phyloP scores from a whole-genome alignment of 2,113 vertebrate species.

The Oceanodroma tethys region DNA sequence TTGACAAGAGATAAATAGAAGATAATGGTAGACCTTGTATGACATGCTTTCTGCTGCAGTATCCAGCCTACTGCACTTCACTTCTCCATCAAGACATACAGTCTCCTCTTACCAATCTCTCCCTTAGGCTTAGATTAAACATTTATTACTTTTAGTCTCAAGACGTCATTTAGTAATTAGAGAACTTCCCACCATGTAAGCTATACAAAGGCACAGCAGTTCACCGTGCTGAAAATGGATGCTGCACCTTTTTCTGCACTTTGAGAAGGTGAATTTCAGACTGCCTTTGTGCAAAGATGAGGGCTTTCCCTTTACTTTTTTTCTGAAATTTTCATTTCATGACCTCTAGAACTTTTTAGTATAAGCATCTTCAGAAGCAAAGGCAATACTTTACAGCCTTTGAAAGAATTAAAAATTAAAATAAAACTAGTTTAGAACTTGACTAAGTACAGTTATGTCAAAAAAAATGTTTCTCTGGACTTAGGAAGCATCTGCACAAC shows the following conservation, averaged over 20 bases:
- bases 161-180: neutral
- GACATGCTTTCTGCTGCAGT: neutral
- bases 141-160: neutral
- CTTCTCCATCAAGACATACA: neutral
- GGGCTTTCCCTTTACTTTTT: neutral
- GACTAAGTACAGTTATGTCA: neutral
- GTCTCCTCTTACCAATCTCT: neutral
- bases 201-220: neutral
- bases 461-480: neutral
- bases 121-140: neutral
- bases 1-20: neutral
- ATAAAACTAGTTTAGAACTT: neutral
- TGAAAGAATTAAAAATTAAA: neutral
- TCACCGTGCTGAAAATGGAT: neutral
- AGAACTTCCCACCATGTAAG: neutral
- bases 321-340: neutral
- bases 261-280: neutral
- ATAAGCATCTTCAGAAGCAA: neutral
- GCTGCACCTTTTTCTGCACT: neutral
- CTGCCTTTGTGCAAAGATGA: rapidly evolving
- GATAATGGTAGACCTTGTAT: neutral
- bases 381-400: neutral
- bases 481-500: neutral
- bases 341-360: neutral
- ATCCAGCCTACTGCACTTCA: neutral